Evolutionary conservation across 2,797 vertebrate genomes (phyloP).

Genomic region (Telmatherina bonti): DNA sequence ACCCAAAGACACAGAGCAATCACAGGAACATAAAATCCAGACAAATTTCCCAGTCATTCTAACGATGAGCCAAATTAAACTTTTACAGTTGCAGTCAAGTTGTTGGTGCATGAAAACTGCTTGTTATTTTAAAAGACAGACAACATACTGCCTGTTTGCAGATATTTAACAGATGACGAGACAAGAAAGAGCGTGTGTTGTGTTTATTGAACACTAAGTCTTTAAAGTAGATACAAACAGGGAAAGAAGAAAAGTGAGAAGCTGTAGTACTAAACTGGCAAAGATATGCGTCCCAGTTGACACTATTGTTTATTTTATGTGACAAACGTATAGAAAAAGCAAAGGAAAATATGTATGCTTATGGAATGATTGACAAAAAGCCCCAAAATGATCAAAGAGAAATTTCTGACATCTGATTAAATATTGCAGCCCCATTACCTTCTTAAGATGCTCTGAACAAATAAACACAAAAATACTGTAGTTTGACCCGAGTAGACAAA

Average conservation of each 20-base stretch:
- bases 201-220: conserved; percentile 3
- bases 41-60: conserved; percentile 34
- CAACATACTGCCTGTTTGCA: neutral
- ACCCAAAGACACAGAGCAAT: conserved; percentile 59
- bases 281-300: too few species aligned
- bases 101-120: conserved; percentile 8
- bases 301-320: too few species aligned
- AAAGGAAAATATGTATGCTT: too few species aligned
- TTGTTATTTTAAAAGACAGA: conserved; percentile 13
- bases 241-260: too few species aligned
- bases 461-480: neutral
- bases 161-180: conserved; percentile 14
- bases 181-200: neutral
- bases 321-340: too few species aligned
- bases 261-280: too few species aligned
- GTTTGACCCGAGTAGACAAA: neutral
- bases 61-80: conserved; percentile 46
- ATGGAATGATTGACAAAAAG: too few species aligned
- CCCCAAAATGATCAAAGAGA: too few species aligned
- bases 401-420: neutral
- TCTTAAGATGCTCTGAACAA: neutral
- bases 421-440: neutral
- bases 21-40: conserved; percentile 46
- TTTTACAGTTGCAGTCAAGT: conserved; percentile 33
- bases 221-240: neutral